A percentile compares a stretch with the other conserved stretches of the same genome.
Conservation (phyloP, 2,113 vertebrate species). For the Peromyscus leucopus region DNA sequence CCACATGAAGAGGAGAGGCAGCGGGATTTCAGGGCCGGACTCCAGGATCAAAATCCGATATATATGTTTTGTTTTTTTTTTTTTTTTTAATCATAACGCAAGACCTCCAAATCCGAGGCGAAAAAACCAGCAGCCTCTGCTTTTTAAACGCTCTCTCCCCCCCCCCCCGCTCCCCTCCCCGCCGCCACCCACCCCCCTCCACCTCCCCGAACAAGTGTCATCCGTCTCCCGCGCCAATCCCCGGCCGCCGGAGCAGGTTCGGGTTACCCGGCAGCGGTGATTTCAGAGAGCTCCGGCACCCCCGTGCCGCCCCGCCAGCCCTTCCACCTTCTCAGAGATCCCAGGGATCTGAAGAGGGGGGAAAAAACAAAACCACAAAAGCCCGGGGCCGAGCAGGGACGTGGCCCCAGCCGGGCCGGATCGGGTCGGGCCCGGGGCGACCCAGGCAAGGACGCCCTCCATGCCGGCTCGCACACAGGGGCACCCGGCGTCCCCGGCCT, state of each 20-base stretch:
- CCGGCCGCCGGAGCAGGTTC: neutral
- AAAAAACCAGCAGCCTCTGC: neutral
- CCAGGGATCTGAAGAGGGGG: neutral
- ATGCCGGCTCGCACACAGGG: neutral
- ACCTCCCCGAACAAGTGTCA: conserved; percentile 56
- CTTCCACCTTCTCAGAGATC: neutral
- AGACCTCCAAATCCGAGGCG: neutral
- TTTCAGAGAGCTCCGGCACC: neutral
- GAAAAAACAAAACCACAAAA: conserved; percentile 21
- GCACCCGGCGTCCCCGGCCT: neutral
- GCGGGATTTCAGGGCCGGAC: neutral
- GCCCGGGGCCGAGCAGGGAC: conserved; percentile 29
- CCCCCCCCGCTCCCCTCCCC: neutral
- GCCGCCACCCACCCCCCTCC: neutral
- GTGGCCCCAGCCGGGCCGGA: no score
- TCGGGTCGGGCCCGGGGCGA: neutral
- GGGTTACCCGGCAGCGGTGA: neutral
- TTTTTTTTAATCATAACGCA: neutral
- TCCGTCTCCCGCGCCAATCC: neutral
- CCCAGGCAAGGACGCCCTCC: conserved; percentile 34
- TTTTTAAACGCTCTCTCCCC: neutral
- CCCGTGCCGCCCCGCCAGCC: rapidly evolving
- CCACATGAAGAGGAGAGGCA: conserved; percentile 34
- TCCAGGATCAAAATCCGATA: neutral
- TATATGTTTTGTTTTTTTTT: neutral